A percentile compares a stretch with the other conserved stretches of the same genome.
These are phyloP conservation scores for Dermatophagoides farinae DNA, from an alignment of 1,140 invertebrate species.

Conservation along the genomic window DNA sequence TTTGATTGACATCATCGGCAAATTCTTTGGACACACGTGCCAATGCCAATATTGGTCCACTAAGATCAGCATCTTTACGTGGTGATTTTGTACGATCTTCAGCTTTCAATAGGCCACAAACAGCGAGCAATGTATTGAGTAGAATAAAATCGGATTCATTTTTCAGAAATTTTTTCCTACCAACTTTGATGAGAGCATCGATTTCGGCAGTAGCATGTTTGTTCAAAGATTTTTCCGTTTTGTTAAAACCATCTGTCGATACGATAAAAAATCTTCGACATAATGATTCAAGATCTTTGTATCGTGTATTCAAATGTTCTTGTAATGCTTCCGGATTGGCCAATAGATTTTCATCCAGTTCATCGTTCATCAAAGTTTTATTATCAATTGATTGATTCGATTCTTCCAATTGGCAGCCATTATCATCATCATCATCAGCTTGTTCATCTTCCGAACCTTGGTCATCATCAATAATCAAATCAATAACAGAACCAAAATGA, in stretches of 20 bases:
- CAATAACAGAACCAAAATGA: constrained; percentile 3
- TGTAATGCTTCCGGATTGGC: background rate
- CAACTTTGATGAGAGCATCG: constrained; percentile 11
- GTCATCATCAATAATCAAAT: constrained; percentile 13
- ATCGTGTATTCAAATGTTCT: background rate
- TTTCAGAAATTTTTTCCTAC: background rate
- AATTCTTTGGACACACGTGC: constrained; percentile 16
- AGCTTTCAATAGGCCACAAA: constrained; percentile 44
- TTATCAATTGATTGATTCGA: background rate
- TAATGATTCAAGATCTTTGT: background rate
- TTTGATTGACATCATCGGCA: background rate
- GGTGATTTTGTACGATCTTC: constrained; percentile 25
- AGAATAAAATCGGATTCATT: constrained; percentile 26
- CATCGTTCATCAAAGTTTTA: too few species aligned
- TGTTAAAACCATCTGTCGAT: background rate
- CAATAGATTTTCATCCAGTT: background rate
- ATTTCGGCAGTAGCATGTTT: constrained; percentile 10
- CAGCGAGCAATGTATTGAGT: constrained; percentile 41
- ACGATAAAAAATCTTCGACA: background rate
- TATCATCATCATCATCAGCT: background rate
- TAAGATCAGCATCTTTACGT: constrained; percentile 22
- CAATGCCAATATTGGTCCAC: constrained; percentile 26
- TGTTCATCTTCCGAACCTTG: constrained; percentile 14
- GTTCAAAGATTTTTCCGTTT: background rate
- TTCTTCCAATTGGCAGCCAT: background rate